Conservation (phyloP, 2,888 invertebrate genomes). For the Clostera curtula region DNA sequence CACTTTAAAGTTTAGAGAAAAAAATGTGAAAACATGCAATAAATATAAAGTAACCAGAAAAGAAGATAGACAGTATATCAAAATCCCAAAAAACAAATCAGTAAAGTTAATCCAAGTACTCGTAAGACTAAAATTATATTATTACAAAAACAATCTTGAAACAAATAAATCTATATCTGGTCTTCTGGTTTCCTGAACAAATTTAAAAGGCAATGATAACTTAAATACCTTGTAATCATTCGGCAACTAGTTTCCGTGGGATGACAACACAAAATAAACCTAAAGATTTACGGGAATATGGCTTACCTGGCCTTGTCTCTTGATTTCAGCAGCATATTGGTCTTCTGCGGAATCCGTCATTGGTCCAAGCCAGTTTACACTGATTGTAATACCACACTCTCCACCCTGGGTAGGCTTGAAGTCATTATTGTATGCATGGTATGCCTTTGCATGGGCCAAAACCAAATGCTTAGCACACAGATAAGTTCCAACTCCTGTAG, state of each 20-base stretch:
- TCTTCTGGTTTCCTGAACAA: too few relatives aligned
- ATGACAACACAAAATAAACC: constrained; percentile 3
- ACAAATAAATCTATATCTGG: too few relatives aligned
- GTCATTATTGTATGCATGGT: too few relatives aligned
- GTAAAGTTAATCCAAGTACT: too few relatives aligned
- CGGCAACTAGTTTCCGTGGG: constrained; percentile 3
- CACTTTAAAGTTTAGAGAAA: too few relatives aligned
- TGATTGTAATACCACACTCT: constrained; percentile 37
- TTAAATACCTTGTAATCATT: constrained; percentile 21
- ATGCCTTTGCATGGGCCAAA: constrained; percentile 69
- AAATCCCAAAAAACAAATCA: too few relatives aligned
- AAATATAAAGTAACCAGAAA: too few relatives aligned
- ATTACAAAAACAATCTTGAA: too few relatives aligned
- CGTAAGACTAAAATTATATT: too few relatives aligned
- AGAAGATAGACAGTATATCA: too few relatives aligned
- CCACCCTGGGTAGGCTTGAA: constrained; percentile 38
- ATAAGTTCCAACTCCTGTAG: constrained; percentile 61
- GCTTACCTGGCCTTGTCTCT: constrained; percentile 15
- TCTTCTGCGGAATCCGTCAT: constrained; percentile 38
- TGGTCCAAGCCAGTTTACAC: constrained; percentile 24
- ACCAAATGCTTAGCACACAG: constrained; percentile 65
- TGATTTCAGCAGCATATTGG: constrained; percentile 34
- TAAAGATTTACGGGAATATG: constrained; percentile 7
- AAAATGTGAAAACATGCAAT: too few relatives aligned
- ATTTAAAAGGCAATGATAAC: too few relatives aligned